These are phyloP conservation scores for Lypha dubia DNA, from an alignment of 2,888 invertebrate species.

Conservation along the genomic window DNA sequence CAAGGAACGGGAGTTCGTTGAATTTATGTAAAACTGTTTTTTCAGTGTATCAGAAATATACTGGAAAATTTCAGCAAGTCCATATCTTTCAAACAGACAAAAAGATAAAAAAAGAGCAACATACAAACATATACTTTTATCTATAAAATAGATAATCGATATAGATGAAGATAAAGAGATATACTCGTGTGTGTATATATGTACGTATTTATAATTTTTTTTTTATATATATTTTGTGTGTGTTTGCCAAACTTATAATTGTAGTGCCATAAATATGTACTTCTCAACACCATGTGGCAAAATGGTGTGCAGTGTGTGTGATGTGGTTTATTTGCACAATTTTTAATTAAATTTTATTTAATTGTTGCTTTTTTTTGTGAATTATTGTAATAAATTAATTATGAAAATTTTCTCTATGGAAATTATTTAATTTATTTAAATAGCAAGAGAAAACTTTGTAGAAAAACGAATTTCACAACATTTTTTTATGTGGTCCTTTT, in stretches of 20 bases:
- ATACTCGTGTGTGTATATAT: not conserved
- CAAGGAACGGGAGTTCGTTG: too few species aligned
- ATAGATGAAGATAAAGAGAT: too few species aligned
- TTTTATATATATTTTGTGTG: not conserved
- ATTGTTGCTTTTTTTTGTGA: not conserved
- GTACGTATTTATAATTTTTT: constrained; percentile 1
- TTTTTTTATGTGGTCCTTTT: constrained; percentile 12
- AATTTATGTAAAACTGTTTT: too few species aligned
- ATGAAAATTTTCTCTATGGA: not conserved
- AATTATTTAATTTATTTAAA: constrained; percentile 34
- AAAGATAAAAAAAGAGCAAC: too few species aligned
- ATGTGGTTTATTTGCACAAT: constrained; percentile 50
- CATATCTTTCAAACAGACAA: too few species aligned
- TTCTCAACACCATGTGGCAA: constrained; percentile 58
- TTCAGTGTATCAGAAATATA: too few species aligned
- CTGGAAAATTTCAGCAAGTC: too few species aligned
- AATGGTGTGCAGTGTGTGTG: constrained; percentile 30
- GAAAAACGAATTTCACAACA: constrained; percentile 3
- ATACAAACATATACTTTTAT: too few species aligned
- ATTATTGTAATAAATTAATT: constrained; percentile 45
- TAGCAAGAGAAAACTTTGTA: not conserved
- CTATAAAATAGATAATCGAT: too few species aligned
- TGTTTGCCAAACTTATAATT: constrained; percentile 2
- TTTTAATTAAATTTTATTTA: constrained; percentile 56
- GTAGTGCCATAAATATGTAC: constrained; percentile 7